Evolutionary conservation across 2,888 invertebrate species (phyloP).

Genomic region (Shargacucullia verbasci): DNA sequence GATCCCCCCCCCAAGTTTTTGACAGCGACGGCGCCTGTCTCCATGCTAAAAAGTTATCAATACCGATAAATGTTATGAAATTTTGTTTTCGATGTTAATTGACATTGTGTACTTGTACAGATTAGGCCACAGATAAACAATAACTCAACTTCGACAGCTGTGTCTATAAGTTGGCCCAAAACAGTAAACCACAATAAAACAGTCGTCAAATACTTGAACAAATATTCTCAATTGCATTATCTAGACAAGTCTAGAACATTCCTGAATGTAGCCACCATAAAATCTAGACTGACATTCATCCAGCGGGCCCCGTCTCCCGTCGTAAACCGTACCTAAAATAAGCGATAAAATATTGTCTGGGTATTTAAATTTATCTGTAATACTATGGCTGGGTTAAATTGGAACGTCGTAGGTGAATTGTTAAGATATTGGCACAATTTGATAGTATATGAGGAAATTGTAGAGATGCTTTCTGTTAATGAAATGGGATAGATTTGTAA

Average conservation of each 20-base stretch:
- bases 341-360: slow-evolving; percentile 87
- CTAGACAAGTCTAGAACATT: slow-evolving; percentile 61
- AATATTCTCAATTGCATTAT: slow-evolving; percentile 59
- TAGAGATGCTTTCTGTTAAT: too few species aligned
- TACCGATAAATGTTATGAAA: too few species aligned
- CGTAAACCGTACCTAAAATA: slow-evolving; percentile 88
- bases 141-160: slow-evolving; percentile 5
- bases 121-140: slow-evolving; percentile 1
- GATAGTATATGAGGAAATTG: too few species aligned
- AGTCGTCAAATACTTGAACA: slow-evolving; percentile 57
- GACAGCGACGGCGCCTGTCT: too few species aligned
- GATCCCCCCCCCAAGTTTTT: too few species aligned
- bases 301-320: slow-evolving; percentile 78
- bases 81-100: not conserved
- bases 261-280: slow-evolving; percentile 70
- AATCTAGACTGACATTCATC: slow-evolving; percentile 83
- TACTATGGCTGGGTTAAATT: slow-evolving; percentile 67
- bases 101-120: slow-evolving; percentile 8
- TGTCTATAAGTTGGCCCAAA: slow-evolving; percentile 1
- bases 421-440: slow-evolving; percentile 34
- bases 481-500: too few species aligned
- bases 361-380: slow-evolving; percentile 86
- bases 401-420: slow-evolving; percentile 49
- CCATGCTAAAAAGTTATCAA: too few species aligned
- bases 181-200: slow-evolving; percentile 51